phyloP scores from a whole-genome alignment of 2,888 invertebrate genomes.

The Pachliopta kotzebuea region DNA sequence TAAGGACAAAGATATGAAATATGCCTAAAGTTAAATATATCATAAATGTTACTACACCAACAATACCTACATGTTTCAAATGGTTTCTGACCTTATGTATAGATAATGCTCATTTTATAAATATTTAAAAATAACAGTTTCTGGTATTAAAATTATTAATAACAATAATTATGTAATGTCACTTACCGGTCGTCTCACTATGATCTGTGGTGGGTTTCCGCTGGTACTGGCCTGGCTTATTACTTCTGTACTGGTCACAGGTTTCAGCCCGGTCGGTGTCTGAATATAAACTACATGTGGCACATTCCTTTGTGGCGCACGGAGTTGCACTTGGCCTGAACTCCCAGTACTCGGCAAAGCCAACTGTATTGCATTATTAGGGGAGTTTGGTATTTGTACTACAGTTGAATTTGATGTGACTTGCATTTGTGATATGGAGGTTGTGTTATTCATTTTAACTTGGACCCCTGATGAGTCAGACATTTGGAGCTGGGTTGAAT shows the following conservation, averaged over 20 bases:
- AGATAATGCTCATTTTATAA: too few species aligned
- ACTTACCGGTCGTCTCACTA: conserved; percentile 77
- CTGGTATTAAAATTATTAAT: background rate
- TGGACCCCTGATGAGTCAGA: conserved; percentile 57
- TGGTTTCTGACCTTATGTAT: too few species aligned
- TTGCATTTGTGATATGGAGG: conserved; percentile 63
- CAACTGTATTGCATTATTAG: conserved; percentile 63
- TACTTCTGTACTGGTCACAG: conserved; percentile 70
- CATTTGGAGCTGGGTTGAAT: conserved; percentile 59
- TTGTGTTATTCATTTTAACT: conserved; percentile 60
- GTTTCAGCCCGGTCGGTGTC: conserved; percentile 74
- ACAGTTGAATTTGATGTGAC: conserved; percentile 57
- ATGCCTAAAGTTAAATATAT: too few species aligned
- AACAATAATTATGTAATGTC: conserved; percentile 20
- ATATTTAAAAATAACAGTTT: too few species aligned
- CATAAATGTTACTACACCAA: too few species aligned
- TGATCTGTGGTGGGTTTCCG: conserved; percentile 75
- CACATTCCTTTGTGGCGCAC: conserved; percentile 61
- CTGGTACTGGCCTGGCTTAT: conserved; percentile 73
- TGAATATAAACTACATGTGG: conserved; percentile 83
- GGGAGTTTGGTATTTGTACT: conserved; percentile 66
- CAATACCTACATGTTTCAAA: too few species aligned
- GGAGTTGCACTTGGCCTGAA: conserved; percentile 49
- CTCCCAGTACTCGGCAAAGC: conserved; percentile 46
- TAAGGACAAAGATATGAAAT: too few species aligned